A percentile compares a stretch with the other conserved stretches of the same genome.
Evolutionary conservation across 1,140 invertebrate species (phyloP).

Genomic region (Leptopilina clavipes): DNA sequence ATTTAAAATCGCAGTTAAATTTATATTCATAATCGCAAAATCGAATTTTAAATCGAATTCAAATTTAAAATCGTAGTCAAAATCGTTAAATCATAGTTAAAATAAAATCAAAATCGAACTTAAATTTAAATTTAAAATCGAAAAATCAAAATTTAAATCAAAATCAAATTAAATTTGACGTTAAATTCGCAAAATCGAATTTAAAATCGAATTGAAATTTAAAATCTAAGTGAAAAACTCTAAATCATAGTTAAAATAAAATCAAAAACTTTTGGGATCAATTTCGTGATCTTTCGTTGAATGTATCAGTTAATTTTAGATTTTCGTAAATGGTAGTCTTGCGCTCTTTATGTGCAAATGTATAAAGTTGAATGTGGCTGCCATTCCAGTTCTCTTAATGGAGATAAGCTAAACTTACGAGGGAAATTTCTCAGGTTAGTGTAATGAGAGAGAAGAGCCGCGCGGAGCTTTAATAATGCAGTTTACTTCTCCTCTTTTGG

Average conservation of each 20-base stretch:
- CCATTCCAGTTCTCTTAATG: conserved; percentile 31
- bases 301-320: conserved; percentile 19
- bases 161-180: too few relatives aligned
- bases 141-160: too few relatives aligned
- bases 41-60: too few relatives aligned
- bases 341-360: conserved; percentile 17
- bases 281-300: not conserved
- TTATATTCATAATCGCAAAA: too few relatives aligned
- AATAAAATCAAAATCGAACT: too few relatives aligned
- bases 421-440: conserved; percentile 28
- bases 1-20: too few relatives aligned
- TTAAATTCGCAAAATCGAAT: too few relatives aligned
- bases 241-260: not conserved
- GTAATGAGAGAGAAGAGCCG: conserved; percentile 31
- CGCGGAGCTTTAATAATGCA: conserved; percentile 28
- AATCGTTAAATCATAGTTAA: too few relatives aligned
- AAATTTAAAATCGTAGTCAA: too few relatives aligned
- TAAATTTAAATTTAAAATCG: too few relatives aligned
- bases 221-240: too few relatives aligned
- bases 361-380: conserved; percentile 26
- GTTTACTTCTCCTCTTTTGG: conserved; percentile 21
- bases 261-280: not conserved
- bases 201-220: too few relatives aligned
- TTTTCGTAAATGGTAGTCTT: not conserved
- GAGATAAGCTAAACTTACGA: conserved; percentile 33